Conservation (phyloP, 2,113 vertebrate genomes). For the Scophthalmus maximus region DNA sequence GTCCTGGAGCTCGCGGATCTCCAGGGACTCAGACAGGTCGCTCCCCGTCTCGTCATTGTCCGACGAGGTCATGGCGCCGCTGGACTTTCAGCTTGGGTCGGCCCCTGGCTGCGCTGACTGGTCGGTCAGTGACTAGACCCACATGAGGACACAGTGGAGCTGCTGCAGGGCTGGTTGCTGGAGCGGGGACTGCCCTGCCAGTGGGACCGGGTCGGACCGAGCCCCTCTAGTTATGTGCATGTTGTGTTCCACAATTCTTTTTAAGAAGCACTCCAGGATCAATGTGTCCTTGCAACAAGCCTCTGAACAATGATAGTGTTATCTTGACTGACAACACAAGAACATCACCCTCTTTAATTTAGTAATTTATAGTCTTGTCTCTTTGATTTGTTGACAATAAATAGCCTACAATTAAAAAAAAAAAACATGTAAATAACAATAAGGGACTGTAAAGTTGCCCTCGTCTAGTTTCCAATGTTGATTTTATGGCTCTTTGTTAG, state of each 20-base stretch:
- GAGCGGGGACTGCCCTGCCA: conserved; percentile 51
- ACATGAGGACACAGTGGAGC: conserved; percentile 47
- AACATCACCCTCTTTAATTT: conserved; percentile 21
- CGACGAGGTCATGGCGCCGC: conserved; percentile 75
- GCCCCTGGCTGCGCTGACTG: conserved; percentile 28
- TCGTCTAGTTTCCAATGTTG: conserved; percentile 32
- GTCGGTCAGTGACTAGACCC: conserved; percentile 37
- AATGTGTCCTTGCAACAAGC: conserved; percentile 7
- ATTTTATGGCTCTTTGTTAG: conserved; percentile 78
- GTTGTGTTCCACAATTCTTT: conserved; percentile 63
- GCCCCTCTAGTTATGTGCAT: conserved; percentile 62
- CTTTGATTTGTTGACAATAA: conserved; percentile 10
- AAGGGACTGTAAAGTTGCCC: neutral
- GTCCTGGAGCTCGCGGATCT: conserved; percentile 74
- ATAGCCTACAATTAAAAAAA: neutral
- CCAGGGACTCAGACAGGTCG: conserved; percentile 77
- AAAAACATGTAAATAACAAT: neutral
- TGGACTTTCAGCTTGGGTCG: conserved; percentile 1
- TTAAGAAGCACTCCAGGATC: conserved; percentile 30
- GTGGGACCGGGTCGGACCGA: conserved; percentile 41
- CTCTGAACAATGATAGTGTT: conserved; percentile 12
- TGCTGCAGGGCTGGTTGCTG: conserved; percentile 40
- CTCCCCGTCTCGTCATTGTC: conserved; percentile 78
- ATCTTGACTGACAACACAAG: conserved; percentile 7
- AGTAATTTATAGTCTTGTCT: conserved; percentile 6